Percentiles rank a stretch among this genome's conserved stretches.
Conservation (phyloP, 1,140 invertebrate species). For the Sitophilus oryzae region DNA sequence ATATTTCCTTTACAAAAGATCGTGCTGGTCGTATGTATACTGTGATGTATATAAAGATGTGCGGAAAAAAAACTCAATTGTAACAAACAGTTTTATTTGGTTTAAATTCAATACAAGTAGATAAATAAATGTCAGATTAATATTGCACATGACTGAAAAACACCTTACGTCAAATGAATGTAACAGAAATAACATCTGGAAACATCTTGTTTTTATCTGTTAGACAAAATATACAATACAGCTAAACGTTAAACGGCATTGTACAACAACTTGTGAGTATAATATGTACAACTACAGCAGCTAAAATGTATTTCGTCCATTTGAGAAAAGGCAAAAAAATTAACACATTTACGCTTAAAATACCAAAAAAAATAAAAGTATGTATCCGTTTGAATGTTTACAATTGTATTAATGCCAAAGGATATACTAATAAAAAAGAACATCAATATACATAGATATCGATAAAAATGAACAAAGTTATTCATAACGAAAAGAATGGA, state of each 20-base stretch:
- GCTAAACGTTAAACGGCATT: slow-evolving; percentile 31
- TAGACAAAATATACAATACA: slow-evolving; percentile 32
- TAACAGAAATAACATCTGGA: slow-evolving; percentile 34
- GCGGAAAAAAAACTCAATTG: slow-evolving; percentile 19
- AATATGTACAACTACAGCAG: slow-evolving; percentile 38
- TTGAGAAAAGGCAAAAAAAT: slow-evolving; percentile 32
- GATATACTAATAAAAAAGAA: slow-evolving; percentile 19
- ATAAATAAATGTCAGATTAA: slow-evolving; percentile 44
- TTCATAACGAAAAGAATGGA: slow-evolving; percentile 2
- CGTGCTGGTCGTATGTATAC: background rate
- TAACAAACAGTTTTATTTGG: slow-evolving; percentile 47
- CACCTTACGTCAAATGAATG: slow-evolving; percentile 42
- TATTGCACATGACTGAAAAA: slow-evolving; percentile 45
- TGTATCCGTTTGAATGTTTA: slow-evolving; percentile 23
- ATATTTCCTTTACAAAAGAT: background rate
- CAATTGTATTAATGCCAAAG: slow-evolving; percentile 8
- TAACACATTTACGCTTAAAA: slow-evolving; percentile 26
- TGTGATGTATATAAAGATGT: background rate
- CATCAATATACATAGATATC: slow-evolving; percentile 23
- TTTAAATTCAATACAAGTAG: slow-evolving; percentile 46
- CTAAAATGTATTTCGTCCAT: slow-evolving; percentile 41
- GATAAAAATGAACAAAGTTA: slow-evolving; percentile 29
- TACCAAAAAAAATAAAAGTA: slow-evolving; percentile 26
- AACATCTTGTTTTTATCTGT: slow-evolving; percentile 22
- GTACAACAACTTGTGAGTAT: slow-evolving; percentile 39